These are phyloP conservation scores for Trissolcus basalis DNA, from an alignment of 1,140 invertebrate species.

Conservation along the genomic window DNA sequence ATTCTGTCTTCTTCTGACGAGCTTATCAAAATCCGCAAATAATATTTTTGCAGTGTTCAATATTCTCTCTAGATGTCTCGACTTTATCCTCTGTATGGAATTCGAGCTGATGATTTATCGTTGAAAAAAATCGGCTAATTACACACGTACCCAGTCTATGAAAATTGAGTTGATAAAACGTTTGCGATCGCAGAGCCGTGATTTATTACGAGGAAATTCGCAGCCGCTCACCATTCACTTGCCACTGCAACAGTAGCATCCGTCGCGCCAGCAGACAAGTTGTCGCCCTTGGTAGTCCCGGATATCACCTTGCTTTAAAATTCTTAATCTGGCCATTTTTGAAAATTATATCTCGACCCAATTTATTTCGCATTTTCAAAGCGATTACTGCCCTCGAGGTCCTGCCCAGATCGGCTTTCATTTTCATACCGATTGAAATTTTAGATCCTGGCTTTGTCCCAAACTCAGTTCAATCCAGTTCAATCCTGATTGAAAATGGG, in stretches of 20 bases:
- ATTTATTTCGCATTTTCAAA: neutral
- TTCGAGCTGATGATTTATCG: no score
- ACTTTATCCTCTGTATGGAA: no score
- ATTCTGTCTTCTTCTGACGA: constrained; percentile 10
- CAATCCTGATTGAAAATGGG: no score
- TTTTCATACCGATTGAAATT: constrained; percentile 2
- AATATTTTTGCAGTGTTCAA: neutral
- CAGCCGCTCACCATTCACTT: constrained; percentile 27
- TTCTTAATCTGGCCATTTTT: neutral
- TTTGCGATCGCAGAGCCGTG: neutral
- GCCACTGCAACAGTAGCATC: constrained; percentile 31
- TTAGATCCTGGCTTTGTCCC: neutral
- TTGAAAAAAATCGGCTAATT: no score
- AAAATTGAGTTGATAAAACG: neutral
- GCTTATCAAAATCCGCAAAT: constrained; percentile 24
- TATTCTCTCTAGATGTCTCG: no score
- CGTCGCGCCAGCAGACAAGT: constrained; percentile 24
- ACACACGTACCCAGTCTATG: no score
- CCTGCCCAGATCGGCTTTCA: constrained; percentile 2
- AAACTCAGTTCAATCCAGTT: no score
- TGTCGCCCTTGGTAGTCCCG: constrained; percentile 43
- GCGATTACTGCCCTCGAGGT: neutral
- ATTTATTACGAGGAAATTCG: neutral
- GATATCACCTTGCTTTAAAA: constrained; percentile 19
- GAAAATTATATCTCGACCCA: neutral